Evolutionary conservation across 2,888 invertebrate species (phyloP).

Genomic region (Macaria notata): DNA sequence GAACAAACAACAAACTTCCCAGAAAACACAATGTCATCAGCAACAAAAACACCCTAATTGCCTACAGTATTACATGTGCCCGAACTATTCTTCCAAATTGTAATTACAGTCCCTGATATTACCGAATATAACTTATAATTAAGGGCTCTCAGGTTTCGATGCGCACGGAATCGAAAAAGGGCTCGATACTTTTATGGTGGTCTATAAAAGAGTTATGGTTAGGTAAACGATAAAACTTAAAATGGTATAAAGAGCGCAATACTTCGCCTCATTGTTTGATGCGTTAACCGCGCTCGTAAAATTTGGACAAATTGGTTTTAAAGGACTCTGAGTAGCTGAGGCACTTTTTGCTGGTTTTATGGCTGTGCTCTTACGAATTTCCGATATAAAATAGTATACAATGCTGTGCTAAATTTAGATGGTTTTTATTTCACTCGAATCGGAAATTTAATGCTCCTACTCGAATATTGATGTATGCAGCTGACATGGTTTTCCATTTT

Average conservation of each 20-base stretch:
- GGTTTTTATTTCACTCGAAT: conserved; percentile 35
- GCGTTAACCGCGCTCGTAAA: conserved; percentile 67
- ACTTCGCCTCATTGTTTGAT: conserved; percentile 71
- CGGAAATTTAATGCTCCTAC: conserved; percentile 38
- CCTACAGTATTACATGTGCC: conserved; percentile 48
- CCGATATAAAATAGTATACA: too few relatives aligned
- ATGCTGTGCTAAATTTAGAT: conserved; percentile 35
- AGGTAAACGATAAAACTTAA: conserved; percentile 69
- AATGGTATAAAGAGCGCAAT: conserved; percentile 63
- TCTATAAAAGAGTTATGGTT: conserved; percentile 57
- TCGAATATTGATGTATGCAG: conserved; percentile 35
- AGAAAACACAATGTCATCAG: conserved; percentile 71
- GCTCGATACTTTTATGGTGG: conserved; percentile 34
- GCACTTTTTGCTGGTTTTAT: conserved; percentile 53
- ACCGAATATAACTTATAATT: conserved; percentile 43
- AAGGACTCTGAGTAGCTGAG: conserved; percentile 48
- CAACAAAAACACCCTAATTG: conserved; percentile 72
- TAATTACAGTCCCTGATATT: conserved; percentile 51
- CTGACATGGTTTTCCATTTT: conserved; percentile 39
- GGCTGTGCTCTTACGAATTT: conserved; percentile 33
- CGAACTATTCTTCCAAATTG: conserved; percentile 46
- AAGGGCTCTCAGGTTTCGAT: conserved; percentile 37
- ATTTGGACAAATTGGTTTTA: conserved; percentile 72
- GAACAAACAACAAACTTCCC: conserved; percentile 65
- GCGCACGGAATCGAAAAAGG: conserved; percentile 37